phyloP scores from a whole-genome alignment of 1,140 invertebrate species.

The Leptinotarsa lineolata region DNA sequence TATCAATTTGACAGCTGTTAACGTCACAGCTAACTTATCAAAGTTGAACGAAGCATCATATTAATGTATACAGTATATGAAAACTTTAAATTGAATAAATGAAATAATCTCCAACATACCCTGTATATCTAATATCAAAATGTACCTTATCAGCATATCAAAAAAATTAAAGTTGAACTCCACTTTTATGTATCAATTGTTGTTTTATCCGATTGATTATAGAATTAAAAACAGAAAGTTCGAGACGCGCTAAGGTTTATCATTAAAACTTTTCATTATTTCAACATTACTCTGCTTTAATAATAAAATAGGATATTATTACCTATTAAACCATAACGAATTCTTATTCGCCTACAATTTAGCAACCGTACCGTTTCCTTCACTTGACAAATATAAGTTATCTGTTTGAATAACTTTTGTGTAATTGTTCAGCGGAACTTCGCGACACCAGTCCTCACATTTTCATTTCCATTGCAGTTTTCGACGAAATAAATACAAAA shows the following conservation, averaged over 20 bases:
- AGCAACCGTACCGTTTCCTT: slow-evolving; percentile 14
- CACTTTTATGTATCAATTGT: too few species aligned
- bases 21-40: too few species aligned
- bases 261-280: slow-evolving; percentile 23
- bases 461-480: neutral
- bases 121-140: too few species aligned
- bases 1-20: too few species aligned
- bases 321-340: slow-evolving; percentile 25
- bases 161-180: neutral
- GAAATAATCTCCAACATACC: too few species aligned
- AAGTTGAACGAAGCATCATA: too few species aligned
- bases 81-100: too few species aligned
- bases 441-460: neutral
- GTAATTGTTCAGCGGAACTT: neutral
- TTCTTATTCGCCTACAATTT: slow-evolving; percentile 19
- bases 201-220: too few species aligned
- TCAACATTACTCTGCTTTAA: slow-evolving; percentile 15
- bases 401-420: slow-evolving; percentile 21
- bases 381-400: slow-evolving; percentile 18
- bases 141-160: neutral
- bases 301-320: slow-evolving; percentile 23
- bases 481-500: neutral
- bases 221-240: neutral
- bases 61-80: too few species aligned
- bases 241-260: neutral